phyloP scores from a whole-genome alignment of 2,888 invertebrate species.

The Sepiola atlantica region DNA sequence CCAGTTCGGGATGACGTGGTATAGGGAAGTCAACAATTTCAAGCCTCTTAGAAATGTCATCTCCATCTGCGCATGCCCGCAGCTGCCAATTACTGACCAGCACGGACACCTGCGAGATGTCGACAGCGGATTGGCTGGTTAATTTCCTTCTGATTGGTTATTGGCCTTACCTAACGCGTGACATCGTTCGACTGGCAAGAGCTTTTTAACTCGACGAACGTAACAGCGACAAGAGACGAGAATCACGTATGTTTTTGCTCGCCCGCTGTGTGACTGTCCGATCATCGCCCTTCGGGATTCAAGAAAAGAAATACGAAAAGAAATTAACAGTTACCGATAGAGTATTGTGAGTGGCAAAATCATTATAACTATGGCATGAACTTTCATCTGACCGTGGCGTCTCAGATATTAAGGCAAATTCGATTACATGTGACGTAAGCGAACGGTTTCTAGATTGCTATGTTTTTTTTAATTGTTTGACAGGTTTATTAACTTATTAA shows the following conservation, averaged over 20 bases:
- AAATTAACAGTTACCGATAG: background rate
- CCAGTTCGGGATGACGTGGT: background rate
- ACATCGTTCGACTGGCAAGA: background rate
- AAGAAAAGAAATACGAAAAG: background rate
- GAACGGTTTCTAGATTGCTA: too few relatives aligned
- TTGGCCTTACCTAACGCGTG: background rate
- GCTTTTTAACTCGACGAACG: background rate
- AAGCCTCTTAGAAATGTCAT: background rate
- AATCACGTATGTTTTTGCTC: background rate
- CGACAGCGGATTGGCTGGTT: background rate
- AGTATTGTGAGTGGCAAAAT: background rate
- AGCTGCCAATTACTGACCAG: conserved; percentile 19
- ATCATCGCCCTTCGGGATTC: background rate
- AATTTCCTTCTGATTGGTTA: background rate
- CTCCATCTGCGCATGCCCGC: background rate
- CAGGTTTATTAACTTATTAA: too few relatives aligned
- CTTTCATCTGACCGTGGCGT: background rate
- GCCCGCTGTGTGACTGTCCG: background rate
- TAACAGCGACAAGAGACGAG: background rate
- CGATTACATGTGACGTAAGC: too few relatives aligned
- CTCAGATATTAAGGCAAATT: too few relatives aligned
- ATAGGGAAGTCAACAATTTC: background rate
- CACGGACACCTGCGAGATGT: conserved; percentile 32
- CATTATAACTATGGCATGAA: background rate
- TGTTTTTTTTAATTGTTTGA: too few relatives aligned